Evolutionary conservation across 2,888 invertebrate genomes (phyloP), one percentile per base, ranked within the genome.

Genomic region (Lasioglossum malachurum): DNA sequence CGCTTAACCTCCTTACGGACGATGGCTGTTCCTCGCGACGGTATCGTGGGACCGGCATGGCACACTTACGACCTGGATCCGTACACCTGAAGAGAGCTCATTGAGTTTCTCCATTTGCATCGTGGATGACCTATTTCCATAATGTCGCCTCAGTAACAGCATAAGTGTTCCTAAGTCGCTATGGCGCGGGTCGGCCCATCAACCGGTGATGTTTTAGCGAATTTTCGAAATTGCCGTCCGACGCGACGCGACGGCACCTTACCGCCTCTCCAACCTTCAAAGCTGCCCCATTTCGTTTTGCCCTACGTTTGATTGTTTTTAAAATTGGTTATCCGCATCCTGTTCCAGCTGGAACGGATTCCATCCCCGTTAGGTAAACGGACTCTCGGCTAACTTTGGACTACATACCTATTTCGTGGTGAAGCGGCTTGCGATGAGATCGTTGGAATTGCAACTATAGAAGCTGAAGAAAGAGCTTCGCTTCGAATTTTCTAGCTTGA

Each of bases 91-190:
- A 80, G 64, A 79, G 77, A 88, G 87, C 89, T 90, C 90, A 89
- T 92, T 84, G 90, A 91, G 91, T 93, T 92, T 91, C 92, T 90
- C 87, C 91, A 92, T 93, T 93, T 93, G 91, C 92, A 93, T 93
- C 90, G 88, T 41, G 85, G 87, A 92, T 92, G 89, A 92, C 90
- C 90, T 91, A 89, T 90, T 91, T 91, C 88, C 90, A 91, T 91
- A 91, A 89, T 76, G 89, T 88, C 82, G 87, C 83, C 83, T 77
- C 80, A 64, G 80, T 69, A 80, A 77, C 53, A 27, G 75, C 83
- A 74, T 86, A 87, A 88, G 87, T 84, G 78, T 82, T 86, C 60
- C 76, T 44, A 38, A 64, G 71, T 80, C 71, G 44, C 74, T 49
- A 69, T 38, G 80, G 64, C 49, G 53, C 72, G 44, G 64, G 67